phyloP scores from a whole-genome alignment of 2,888 invertebrate genomes.

The Calameuta pallipes region DNA sequence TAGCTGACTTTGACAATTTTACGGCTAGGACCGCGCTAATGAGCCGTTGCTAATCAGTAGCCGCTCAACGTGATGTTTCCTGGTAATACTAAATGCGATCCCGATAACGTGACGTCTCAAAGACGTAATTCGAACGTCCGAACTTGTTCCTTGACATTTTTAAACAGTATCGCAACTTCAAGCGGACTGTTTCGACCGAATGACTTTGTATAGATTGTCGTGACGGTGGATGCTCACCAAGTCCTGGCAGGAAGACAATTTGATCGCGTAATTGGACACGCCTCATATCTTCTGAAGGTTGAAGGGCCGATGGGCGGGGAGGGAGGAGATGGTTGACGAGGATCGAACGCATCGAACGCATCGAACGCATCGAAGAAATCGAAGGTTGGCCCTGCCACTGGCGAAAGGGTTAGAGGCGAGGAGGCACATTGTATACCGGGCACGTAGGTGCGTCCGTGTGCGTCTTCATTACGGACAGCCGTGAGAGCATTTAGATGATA shows the following conservation, averaged over 20 bases:
- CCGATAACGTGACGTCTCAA: neutral
- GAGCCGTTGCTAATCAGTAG: conserved; percentile 39
- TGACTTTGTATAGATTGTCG: neutral
- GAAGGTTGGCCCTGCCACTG: neutral
- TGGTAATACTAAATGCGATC: neutral
- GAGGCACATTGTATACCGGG: neutral
- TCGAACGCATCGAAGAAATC: neutral
- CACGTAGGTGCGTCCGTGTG: conserved; percentile 30
- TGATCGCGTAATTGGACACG: conserved; percentile 63
- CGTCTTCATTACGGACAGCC: conserved; percentile 52
- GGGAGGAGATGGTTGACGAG: neutral
- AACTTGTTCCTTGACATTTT: neutral
- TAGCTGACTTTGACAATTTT: conserved; percentile 21
- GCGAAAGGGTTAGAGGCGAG: neutral
- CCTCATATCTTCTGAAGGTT: conserved; percentile 60
- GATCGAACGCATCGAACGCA: neutral
- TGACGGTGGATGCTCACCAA: neutral
- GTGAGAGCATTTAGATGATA: conserved; percentile 59
- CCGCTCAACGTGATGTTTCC: neutral
- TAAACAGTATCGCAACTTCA: neutral
- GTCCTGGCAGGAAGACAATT: conserved; percentile 52
- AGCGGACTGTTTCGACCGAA: neutral
- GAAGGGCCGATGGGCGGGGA: conserved; percentile 22
- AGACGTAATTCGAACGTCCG: neutral
- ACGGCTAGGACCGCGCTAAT: conserved; percentile 36